phyloP scores from a whole-genome alignment of 2,888 invertebrate genomes.

The Patella depressa region DNA sequence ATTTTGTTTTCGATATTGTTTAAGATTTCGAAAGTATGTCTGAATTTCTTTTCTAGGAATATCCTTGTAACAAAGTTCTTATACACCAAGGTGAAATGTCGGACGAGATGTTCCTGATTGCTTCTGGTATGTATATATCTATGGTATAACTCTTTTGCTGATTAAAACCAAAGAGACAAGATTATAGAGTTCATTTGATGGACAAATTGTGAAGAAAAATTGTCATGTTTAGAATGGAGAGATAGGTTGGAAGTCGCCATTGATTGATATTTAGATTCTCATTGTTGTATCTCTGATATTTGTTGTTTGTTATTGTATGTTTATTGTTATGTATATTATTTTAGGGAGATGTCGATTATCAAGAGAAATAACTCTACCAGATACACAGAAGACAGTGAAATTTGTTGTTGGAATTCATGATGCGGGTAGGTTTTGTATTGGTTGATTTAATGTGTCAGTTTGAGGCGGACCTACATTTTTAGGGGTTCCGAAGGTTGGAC shows the following conservation, averaged over 20 bases:
- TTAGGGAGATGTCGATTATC: conserved; percentile 56
- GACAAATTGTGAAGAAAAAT: neutral
- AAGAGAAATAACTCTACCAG: conserved; percentile 52
- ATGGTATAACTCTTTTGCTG: no score
- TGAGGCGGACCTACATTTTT: no score
- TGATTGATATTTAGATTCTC: no score
- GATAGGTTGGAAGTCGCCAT: no score
- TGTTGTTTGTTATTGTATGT: no score
- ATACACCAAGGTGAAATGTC: conserved; percentile 51
- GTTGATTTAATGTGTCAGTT: no score
- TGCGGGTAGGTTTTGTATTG: conserved; percentile 35
- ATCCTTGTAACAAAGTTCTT: conserved; percentile 53
- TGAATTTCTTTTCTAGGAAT: conserved; percentile 46
- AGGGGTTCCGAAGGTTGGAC: no score
- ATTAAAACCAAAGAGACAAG: no score
- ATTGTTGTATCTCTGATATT: no score
- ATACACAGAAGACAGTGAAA: conserved; percentile 46
- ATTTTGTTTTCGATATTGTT: neutral
- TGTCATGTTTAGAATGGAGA: no score
- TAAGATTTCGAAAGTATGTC: neutral
- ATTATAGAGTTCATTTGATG: neutral
- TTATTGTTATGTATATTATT: neutral
- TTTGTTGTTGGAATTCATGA: conserved; percentile 54
- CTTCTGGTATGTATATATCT: conserved; percentile 44
- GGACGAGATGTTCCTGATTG: conserved; percentile 53